Percentiles rank a stretch among this genome's conserved stretches.
These are phyloP conservation scores for Antitype chi DNA, from an alignment of 2,888 invertebrate species.

Conservation along the genomic window DNA sequence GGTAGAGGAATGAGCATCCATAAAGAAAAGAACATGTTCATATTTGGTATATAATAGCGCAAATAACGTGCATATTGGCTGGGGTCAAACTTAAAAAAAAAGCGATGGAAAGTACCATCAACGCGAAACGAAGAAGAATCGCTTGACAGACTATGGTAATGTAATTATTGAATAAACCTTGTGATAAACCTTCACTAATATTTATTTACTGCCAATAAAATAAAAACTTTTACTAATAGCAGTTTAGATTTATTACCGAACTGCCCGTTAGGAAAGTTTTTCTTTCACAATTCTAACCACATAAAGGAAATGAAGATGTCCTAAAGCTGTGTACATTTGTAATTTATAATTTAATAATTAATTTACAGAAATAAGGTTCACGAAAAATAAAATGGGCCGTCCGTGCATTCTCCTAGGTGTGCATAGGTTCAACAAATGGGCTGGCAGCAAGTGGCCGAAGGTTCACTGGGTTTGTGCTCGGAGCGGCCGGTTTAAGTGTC, in stretches of 20 bases:
- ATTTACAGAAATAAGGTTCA: constrained; percentile 25
- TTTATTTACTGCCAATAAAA: not conserved
- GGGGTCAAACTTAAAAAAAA: not conserved
- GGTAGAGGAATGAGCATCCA: not conserved
- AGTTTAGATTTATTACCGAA: not conserved
- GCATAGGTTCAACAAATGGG: constrained; percentile 63
- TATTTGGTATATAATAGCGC: too few relatives aligned
- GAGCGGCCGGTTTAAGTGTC: constrained; percentile 11
- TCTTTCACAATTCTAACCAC: not conserved
- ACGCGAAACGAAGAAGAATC: too few relatives aligned
- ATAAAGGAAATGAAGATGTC: not conserved
- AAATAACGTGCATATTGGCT: too few relatives aligned
- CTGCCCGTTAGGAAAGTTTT: not conserved
- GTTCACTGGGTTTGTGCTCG: constrained; percentile 66
- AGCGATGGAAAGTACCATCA: not conserved
- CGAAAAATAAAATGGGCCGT: not conserved
- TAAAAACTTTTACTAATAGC: not conserved
- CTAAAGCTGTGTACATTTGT: not conserved
- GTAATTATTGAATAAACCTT: not conserved
- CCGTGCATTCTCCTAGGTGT: constrained; percentile 4
- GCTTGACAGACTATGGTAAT: not conserved
- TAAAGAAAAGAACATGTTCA: too few relatives aligned
- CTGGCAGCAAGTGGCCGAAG: constrained; percentile 54
- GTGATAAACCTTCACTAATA: not conserved
- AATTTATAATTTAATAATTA: not conserved